Base-by-base conservation (phyloP, 2,888 invertebrate genomes). In the Drosophila falleni region DNA sequence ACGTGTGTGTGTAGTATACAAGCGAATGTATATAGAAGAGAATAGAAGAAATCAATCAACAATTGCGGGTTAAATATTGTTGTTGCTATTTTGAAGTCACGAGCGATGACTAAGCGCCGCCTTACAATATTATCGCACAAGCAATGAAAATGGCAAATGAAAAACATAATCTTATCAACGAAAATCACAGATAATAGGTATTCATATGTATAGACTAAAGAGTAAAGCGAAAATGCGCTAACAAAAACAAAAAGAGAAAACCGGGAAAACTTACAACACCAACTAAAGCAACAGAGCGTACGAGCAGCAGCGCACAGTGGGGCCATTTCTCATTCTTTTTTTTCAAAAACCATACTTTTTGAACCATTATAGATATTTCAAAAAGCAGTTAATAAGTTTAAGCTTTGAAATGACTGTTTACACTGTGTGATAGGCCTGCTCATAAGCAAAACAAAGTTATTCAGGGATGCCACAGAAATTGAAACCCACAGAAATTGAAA, bases 31-130 rank as follows among this genome's bases (percentile, higher is more conserved):
- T 4, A 23, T 23, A n/a, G n/a, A n/a, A n/a, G 4, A 3, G 23
- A 3, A 23, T 23, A 23, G 3, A 23, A 23, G 23, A 23, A 23
- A 23, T 23, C 23, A 23, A 23, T 23, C 23, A 23, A 23, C 23
- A 68, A 55, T 54, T 59, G 54, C 50, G n/a, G 56, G 59, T 50
- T 66, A 23, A 15, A 26, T 29, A 33, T 19, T 55, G 29, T 19
- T 55, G 31, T 55, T 55, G n/a, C 35, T 41, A 10, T 26, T 41
- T 68, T 54, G 16, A 53, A 49, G 49, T 41, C 67, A 67, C 64
- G 47, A 59, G 53, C 61, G 68, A 59, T 80, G 87, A 80, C 72
- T 87, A 53, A 80, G 64, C 62, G 26, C 11, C 5, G 44, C 13
- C 47, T 42, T 33, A 51, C 33, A 60, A 47, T 58, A 37, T 70